Evolutionary conservation across 2,888 invertebrate genomes (phyloP).

Genomic region (Sinopyrophorus schimmeli): DNA sequence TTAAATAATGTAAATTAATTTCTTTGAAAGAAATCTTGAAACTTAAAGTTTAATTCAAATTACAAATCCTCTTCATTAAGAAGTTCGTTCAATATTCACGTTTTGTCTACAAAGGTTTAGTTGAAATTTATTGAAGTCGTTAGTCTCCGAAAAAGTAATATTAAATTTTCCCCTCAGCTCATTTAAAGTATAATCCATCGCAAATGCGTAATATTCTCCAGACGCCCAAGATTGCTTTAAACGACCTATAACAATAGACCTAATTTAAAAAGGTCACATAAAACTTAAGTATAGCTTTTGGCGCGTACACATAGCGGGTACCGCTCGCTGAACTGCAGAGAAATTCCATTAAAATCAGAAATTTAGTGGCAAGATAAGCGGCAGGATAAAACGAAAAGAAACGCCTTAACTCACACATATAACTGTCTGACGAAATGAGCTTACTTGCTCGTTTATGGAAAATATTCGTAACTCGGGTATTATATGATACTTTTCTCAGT

Average conservation of each 20-base stretch:
- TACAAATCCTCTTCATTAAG: too few species aligned
- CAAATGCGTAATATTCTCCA: slow-evolving; percentile 50
- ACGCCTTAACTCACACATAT: slow-evolving; percentile 55
- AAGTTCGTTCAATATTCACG: slow-evolving; percentile 16
- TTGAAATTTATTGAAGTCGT: slow-evolving; percentile 25
- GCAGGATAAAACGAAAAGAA: slow-evolving; percentile 55
- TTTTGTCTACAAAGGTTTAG: slow-evolving; percentile 26
- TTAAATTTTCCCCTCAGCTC: slow-evolving; percentile 45
- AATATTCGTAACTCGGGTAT: slow-evolving; percentile 51
- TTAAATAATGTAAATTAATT: too few species aligned
- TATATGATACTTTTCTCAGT: slow-evolving; percentile 47
- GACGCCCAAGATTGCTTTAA: slow-evolving; percentile 52
- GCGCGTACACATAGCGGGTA: slow-evolving; percentile 42
- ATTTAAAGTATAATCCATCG: slow-evolving; percentile 47
- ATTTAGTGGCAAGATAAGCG: slow-evolving; percentile 62
- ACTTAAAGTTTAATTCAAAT: too few species aligned
- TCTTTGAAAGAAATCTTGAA: too few species aligned
- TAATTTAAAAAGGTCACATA: slow-evolving; percentile 54
- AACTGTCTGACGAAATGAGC: slow-evolving; percentile 54
- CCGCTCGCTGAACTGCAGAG: slow-evolving; percentile 54
- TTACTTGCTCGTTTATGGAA: slow-evolving; percentile 51
- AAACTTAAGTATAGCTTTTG: slow-evolving; percentile 52
- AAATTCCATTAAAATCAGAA: slow-evolving; percentile 63
- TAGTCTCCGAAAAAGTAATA: slow-evolving; percentile 34
- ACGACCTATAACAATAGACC: slow-evolving; percentile 54